These are phyloP conservation scores for Cataglyphis hispanica DNA, from an alignment of 1,140 invertebrate genomes.

Conservation along the genomic window DNA sequence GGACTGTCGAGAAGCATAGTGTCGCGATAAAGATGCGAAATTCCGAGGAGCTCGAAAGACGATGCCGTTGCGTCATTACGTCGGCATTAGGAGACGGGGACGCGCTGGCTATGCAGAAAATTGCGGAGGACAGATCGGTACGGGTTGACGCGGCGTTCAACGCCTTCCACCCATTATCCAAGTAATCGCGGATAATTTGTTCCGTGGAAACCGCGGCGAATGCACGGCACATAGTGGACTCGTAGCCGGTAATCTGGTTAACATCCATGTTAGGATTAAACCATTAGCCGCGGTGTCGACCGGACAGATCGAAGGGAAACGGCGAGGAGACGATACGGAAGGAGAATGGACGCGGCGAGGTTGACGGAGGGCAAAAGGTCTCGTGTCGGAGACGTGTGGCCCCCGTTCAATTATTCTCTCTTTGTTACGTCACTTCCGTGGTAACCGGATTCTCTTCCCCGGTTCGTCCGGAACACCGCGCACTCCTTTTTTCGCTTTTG, in stretches of 20 bases:
- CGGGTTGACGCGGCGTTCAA: slow-evolving; percentile 63
- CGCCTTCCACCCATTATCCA: slow-evolving; percentile 73
- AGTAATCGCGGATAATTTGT: slow-evolving; percentile 83
- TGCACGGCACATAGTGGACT: slow-evolving; percentile 61
- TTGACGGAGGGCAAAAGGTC: slow-evolving; percentile 46
- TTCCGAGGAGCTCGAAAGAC: background rate
- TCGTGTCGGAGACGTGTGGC: slow-evolving; percentile 56
- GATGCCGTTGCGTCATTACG: slow-evolving; percentile 46
- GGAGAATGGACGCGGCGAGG: background rate
- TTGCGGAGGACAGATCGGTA: slow-evolving; percentile 60
- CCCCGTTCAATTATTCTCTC: slow-evolving; percentile 68
- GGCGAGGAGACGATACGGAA: slow-evolving; percentile 17
- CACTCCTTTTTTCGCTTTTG: slow-evolving; percentile 53
- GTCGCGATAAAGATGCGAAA: slow-evolving; percentile 43
- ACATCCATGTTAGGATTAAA: slow-evolving; percentile 83
- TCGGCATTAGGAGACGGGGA: slow-evolving; percentile 19
- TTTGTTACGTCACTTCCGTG: slow-evolving; percentile 55
- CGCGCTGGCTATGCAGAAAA: slow-evolving; percentile 66
- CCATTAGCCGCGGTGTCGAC: slow-evolving; percentile 74
- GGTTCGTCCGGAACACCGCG: slow-evolving; percentile 35
- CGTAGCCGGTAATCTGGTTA: slow-evolving; percentile 81
- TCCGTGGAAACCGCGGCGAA: slow-evolving; percentile 75
- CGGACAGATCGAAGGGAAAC: slow-evolving; percentile 44
- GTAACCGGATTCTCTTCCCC: slow-evolving; percentile 42
- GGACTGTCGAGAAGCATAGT: background rate